phyloP scores from a whole-genome alignment of 2,888 invertebrate genomes.

The Bruchidius siliquastri region DNA sequence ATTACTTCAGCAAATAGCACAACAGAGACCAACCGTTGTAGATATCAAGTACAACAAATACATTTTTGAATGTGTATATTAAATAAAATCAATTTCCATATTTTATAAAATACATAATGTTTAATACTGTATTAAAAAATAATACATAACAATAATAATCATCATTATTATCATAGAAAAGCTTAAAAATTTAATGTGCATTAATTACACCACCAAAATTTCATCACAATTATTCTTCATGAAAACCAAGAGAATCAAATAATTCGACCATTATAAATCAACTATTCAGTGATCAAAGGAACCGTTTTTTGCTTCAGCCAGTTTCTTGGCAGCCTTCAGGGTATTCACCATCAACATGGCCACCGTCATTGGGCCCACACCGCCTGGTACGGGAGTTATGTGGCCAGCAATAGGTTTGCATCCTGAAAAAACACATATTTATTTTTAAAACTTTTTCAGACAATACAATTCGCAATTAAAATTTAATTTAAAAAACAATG shows the following conservation, averaged over 20 bases:
- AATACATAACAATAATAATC: too few species aligned
- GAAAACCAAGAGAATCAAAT: not conserved
- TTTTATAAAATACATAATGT: not conserved
- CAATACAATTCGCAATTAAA: too few species aligned
- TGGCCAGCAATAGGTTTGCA: conserved; percentile 73
- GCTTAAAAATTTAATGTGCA: not conserved
- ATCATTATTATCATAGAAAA: not conserved
- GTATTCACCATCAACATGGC: conserved; percentile 92
- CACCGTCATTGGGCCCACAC: conserved; percentile 92
- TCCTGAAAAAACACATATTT: conserved; percentile 46
- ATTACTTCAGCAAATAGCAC: too few species aligned
- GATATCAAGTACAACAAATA: too few species aligned
- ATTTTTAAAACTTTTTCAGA: too few species aligned
- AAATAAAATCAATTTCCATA: not conserved
- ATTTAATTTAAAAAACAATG: too few species aligned
- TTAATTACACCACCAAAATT: not conserved
- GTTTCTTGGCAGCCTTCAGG: conserved; percentile 59
- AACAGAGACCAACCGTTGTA: too few species aligned
- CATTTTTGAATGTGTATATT: too few species aligned
- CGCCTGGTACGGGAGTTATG: conserved; percentile 88
- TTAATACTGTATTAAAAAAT: not conserved
- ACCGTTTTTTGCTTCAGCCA: conserved; percentile 6
- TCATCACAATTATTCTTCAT: too few species aligned
- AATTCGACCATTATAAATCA: not conserved
- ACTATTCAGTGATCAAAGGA: not conserved